Evolutionary conservation across 64 coral and sea anemone species (phyloP).

Genomic region (Anthopleura sola): DNA sequence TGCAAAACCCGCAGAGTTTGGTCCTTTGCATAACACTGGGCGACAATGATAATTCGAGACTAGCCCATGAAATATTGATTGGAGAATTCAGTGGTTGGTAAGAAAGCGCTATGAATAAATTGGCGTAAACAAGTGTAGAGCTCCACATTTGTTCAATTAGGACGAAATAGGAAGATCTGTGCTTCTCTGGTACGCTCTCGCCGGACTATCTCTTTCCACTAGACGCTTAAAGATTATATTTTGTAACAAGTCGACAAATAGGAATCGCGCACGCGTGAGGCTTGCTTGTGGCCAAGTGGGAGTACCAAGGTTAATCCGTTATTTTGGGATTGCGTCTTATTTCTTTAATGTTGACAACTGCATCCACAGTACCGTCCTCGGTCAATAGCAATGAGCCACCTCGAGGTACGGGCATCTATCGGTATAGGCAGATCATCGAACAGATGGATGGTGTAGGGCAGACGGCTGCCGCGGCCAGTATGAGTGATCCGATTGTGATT

Average conservation of each 20-base stretch:
- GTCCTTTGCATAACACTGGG: slow-evolving; percentile 19
- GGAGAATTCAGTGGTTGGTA: slow-evolving; percentile 59
- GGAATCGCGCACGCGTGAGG: slow-evolving; percentile 71
- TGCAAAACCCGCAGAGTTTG: background rate
- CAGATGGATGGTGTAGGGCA: slow-evolving; percentile 23
- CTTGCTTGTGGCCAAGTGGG: slow-evolving; percentile 74
- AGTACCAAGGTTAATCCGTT: slow-evolving; percentile 81
- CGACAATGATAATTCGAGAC: slow-evolving; percentile 74
- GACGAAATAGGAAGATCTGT: slow-evolving; percentile 20
- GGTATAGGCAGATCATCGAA: slow-evolving; percentile 44
- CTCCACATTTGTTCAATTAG: slow-evolving; percentile 92
- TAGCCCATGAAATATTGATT: slow-evolving; percentile 89
- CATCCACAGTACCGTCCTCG: slow-evolving; percentile 38
- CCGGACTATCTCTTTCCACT: background rate
- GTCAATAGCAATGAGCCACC: slow-evolving; percentile 30
- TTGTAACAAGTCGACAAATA: background rate
- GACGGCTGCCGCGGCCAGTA: slow-evolving; percentile 32
- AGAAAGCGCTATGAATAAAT: slow-evolving; percentile 83
- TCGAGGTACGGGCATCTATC: slow-evolving; percentile 33
- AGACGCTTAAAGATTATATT: slow-evolving; percentile 24
- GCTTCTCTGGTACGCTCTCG: slow-evolving; percentile 20
- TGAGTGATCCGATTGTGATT: slow-evolving; percentile 86
- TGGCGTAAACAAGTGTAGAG: slow-evolving; percentile 73
- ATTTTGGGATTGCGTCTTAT: slow-evolving; percentile 35
- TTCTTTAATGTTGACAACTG: slow-evolving; percentile 91